Conservation (phyloP, 2,888 invertebrate species). For the Synanthedon myopaeformis region DNA sequence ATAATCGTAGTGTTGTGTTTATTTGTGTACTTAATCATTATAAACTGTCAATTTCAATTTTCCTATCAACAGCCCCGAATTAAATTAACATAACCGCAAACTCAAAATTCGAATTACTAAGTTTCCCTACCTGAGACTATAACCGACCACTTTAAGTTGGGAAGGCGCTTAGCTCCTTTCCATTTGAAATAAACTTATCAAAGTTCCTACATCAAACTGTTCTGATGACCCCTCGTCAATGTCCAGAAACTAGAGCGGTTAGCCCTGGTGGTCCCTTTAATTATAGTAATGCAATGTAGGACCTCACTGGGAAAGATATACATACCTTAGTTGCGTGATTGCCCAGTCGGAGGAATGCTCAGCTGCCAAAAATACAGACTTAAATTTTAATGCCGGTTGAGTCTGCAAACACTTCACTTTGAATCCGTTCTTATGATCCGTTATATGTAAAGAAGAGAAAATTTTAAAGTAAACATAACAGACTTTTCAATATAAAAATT, state of each 20-base stretch:
- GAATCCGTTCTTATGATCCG: no score
- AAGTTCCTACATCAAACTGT: conserved; percentile 18
- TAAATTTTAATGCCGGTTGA: no score
- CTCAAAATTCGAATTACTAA: background rate
- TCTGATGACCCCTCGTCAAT: conserved; percentile 20
- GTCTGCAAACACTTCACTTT: no score
- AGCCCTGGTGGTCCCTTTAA: background rate
- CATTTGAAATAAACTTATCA: conserved; percentile 14
- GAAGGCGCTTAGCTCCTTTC: conserved; percentile 5
- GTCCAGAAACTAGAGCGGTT: conserved; percentile 9
- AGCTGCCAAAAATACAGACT: no score
- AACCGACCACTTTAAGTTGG: conserved; percentile 8
- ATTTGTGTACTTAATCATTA: conserved; percentile 1
- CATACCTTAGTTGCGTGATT: no score
- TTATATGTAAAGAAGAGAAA: no score
- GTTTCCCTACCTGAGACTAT: conserved; percentile 1
- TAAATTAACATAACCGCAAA: background rate
- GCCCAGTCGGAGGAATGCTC: no score
- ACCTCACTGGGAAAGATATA: no score
- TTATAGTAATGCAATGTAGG: background rate
- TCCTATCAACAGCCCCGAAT: background rate
- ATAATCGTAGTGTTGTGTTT: background rate
- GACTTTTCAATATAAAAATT: no score
- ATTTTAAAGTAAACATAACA: no score
- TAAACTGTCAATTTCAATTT: background rate